A percentile compares a stretch with the other conserved stretches of the same genome.
Evolutionary conservation across 2,797 vertebrate genomes (phyloP).

Genomic region (Macropodus opercularis): DNA sequence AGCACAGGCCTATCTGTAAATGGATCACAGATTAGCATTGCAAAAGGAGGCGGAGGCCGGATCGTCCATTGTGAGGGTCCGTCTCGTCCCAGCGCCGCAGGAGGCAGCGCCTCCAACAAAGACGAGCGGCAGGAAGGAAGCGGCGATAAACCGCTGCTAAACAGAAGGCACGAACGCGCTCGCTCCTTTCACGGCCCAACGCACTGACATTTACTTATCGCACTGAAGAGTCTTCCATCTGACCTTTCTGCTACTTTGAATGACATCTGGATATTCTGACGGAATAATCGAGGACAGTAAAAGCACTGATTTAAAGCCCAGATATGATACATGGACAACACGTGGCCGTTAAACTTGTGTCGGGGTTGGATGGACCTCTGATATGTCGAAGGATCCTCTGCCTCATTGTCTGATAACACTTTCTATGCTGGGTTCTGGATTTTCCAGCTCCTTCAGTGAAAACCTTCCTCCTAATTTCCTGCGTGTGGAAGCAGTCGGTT

Average conservation of each 20-base stretch:
- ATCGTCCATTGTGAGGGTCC: constrained; percentile 69
- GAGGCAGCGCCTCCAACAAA: constrained; percentile 61
- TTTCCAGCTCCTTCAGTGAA: neutral
- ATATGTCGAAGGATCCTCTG: neutral
- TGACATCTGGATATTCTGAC: constrained; percentile 81
- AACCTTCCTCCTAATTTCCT: neutral
- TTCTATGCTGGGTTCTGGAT: neutral
- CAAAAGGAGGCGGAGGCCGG: constrained; percentile 58
- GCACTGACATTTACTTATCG: constrained; percentile 84
- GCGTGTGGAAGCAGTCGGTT: no score
- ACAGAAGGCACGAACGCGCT: constrained; percentile 73
- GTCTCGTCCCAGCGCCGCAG: constrained; percentile 38
- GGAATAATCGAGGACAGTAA: constrained; percentile 68
- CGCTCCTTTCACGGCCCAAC: constrained; percentile 48
- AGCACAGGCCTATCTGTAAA: constrained; percentile 64
- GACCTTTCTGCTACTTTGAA: constrained; percentile 84
- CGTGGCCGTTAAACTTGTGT: no score
- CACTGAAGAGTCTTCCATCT: constrained; percentile 73
- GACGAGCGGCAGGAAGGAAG: constrained; percentile 32
- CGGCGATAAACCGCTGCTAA: constrained; percentile 76
- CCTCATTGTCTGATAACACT: neutral
- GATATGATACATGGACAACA: constrained; percentile 51
- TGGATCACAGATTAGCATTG: constrained; percentile 75
- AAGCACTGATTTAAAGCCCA: constrained; percentile 61
- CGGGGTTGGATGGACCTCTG: neutral